Percentiles rank a stretch among this genome's conserved stretches.
Evolutionary conservation across 2,797 vertebrate genomes (phyloP).

Genomic region (Alfaro cultratus): DNA sequence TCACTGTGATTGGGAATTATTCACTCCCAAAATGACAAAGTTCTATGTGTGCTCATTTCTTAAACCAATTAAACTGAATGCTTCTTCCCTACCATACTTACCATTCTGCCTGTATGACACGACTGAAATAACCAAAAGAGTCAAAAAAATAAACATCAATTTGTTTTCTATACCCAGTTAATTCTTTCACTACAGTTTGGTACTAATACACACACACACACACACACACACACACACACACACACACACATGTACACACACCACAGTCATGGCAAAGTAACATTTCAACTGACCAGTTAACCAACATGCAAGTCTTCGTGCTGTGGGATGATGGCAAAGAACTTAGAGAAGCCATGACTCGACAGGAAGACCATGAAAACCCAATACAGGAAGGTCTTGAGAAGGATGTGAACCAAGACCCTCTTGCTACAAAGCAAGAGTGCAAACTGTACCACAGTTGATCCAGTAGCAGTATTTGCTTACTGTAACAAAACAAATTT

Average conservation of each 20-base stretch:
- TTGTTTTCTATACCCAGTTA: not conserved
- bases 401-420: not conserved
- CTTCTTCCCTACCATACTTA: not conserved
- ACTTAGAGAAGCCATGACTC: not conserved
- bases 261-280: not conserved
- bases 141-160: not conserved
- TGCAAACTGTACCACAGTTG: not conserved
- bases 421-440: not conserved
- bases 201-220: not conserved
- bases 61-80: not conserved
- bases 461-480: not conserved
- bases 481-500: not conserved
- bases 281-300: not conserved
- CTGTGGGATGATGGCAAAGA: not conserved
- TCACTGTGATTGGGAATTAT: not conserved
- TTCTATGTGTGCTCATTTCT: not conserved
- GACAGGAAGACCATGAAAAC: not conserved
- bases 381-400: not conserved
- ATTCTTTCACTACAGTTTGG: not conserved
- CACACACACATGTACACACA: not conserved
- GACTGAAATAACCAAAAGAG: not conserved
- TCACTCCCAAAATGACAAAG: not conserved
- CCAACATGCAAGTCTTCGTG: not conserved
- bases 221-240: too few species aligned
- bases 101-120: not conserved